A percentile compares a stretch with the other conserved stretches of the same genome.
These are phyloP conservation scores for Passer montanus DNA, from an alignment of 2,113 vertebrate genomes.

Conservation along the genomic window DNA sequence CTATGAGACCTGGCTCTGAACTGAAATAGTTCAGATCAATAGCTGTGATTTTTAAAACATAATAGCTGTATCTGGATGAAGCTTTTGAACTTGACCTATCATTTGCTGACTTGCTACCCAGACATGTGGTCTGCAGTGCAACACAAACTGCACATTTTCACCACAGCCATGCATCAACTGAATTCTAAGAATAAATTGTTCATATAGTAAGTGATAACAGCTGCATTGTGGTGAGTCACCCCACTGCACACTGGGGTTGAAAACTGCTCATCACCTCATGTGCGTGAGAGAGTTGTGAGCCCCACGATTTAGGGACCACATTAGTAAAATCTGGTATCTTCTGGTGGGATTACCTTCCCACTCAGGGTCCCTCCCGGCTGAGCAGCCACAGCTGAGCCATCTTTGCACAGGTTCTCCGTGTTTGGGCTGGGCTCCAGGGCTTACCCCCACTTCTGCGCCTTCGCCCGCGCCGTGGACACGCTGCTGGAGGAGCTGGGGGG, in stretches of 20 bases:
- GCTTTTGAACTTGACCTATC: not conserved
- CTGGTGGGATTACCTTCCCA: not conserved
- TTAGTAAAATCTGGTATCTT: not conserved
- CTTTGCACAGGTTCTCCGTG: slow-evolving; percentile 86
- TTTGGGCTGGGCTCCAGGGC: slow-evolving; percentile 96
- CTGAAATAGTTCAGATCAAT: not conserved
- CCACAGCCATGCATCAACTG: not conserved
- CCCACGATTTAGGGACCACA: not conserved
- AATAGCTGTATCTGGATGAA: not conserved
- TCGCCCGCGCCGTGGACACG: slow-evolving; percentile 95
- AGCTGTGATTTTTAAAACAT: not conserved
- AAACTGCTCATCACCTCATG: not conserved
- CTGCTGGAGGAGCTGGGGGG: slow-evolving; percentile 96
- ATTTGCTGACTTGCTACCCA: not conserved
- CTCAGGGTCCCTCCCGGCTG: no score
- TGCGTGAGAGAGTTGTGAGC: not conserved
- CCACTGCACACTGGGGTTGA: not conserved
- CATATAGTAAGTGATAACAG: not conserved
- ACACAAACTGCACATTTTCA: not conserved
- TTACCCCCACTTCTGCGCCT: slow-evolving; percentile 98
- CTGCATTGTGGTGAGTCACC: not conserved
- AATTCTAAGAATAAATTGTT: not conserved
- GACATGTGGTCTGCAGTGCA: not conserved
- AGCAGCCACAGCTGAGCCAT: not conserved
- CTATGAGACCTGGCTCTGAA: not conserved